A percentile compares a stretch with the other conserved stretches of the same genome.
Conservation (phyloP, 1,140 invertebrate species). For the Panagrolaimus sp. region DNA sequence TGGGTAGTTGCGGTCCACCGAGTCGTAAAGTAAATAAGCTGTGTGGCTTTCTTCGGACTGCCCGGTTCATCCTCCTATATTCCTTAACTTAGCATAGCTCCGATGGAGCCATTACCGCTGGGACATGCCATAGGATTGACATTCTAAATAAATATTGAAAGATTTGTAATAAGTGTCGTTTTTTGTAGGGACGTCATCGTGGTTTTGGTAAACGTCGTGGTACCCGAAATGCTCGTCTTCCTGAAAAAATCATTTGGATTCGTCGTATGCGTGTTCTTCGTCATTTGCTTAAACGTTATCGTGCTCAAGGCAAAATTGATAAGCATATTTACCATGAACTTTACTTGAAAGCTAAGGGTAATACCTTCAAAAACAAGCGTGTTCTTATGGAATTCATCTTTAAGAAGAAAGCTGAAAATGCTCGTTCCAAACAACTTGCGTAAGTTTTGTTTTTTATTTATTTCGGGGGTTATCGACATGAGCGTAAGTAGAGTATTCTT, state of each 20-base stretch:
- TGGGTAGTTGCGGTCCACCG: slow-evolving; percentile 23
- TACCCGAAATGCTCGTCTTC: slow-evolving; percentile 96
- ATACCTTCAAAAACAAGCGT: slow-evolving; percentile 98
- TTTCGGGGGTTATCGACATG: slow-evolving; percentile 13
- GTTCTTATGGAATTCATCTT: slow-evolving; percentile 99
- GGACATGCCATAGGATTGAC: slow-evolving; percentile 25
- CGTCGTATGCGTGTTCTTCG: slow-evolving; percentile 91
- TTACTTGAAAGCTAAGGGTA: slow-evolving; percentile 98
- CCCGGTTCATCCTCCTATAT: slow-evolving; percentile 26
- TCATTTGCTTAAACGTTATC: slow-evolving; percentile 87
- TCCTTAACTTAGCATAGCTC: slow-evolving; percentile 22
- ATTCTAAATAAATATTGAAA: not conserved
- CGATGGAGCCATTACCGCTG: slow-evolving; percentile 21
- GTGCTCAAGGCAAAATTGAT: slow-evolving; percentile 97
- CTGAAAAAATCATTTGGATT: slow-evolving; percentile 96
- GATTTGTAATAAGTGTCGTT: not conserved
- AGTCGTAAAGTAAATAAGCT: slow-evolving; percentile 20
- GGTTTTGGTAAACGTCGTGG: slow-evolving; percentile 98
- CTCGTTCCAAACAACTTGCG: slow-evolving; percentile 87
- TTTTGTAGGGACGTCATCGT: slow-evolving; percentile 85
- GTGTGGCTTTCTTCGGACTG: slow-evolving; percentile 18
- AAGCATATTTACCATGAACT: slow-evolving; percentile 93
- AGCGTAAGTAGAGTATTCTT: slow-evolving; percentile 6
- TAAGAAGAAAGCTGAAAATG: slow-evolving; percentile 99
- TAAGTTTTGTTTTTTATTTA: slow-evolving; percentile 60